A percentile compares a stretch with the other conserved stretches of the same genome.
Conservation (phyloP, 2,113 vertebrate species). For the Manacus vitellinus region DNA sequence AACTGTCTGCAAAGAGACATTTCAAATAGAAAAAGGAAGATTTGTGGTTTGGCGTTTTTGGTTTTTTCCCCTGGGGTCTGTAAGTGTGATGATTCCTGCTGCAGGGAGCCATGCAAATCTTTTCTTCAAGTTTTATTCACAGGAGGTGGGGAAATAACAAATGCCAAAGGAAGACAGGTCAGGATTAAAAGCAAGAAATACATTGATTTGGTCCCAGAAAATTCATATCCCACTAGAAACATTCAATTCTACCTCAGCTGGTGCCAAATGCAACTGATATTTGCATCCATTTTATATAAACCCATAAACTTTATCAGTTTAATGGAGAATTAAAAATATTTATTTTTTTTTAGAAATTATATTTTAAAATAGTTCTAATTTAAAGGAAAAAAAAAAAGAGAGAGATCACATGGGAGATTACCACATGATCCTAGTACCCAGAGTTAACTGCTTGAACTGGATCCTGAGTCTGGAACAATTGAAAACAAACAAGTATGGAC, state of each 20-base stretch:
- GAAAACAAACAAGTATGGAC: neutral
- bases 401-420: neutral
- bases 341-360: neutral
- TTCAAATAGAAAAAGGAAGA: neutral
- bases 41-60: neutral
- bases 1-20: neutral
- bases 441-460: neutral
- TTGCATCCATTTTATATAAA: neutral
- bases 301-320: neutral
- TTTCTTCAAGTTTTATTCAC: neutral
- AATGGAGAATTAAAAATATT: neutral
- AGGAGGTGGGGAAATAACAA: neutral
- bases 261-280: neutral
- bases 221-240: neutral
- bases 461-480: neutral
- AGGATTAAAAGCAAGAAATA: constrained; percentile 3
- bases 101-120: neutral
- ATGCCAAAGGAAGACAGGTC: neutral
- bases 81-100: neutral
- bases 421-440: neutral
- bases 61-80: neutral
- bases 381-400: neutral
- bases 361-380: neutral
- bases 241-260: neutral
- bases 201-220: neutral